These are phyloP conservation scores for Harpalus rufipes DNA, from an alignment of 2,888 invertebrate genomes.

Conservation along the genomic window DNA sequence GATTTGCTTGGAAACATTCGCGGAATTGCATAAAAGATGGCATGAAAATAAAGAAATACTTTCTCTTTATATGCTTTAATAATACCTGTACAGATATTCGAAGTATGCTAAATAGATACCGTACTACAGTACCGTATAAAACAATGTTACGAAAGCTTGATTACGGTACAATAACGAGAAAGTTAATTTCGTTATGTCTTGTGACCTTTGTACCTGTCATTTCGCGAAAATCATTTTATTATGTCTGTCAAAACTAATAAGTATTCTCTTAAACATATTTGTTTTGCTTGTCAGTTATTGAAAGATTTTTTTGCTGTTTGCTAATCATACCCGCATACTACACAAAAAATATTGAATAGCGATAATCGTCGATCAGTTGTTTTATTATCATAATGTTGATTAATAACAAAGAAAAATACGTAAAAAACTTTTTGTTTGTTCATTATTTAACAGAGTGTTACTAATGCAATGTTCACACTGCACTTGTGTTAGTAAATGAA, in stretches of 20 bases:
- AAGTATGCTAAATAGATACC: conserved; percentile 20
- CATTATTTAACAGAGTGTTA: no score
- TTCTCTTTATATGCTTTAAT: conserved; percentile 23
- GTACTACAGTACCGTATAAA: conserved; percentile 21
- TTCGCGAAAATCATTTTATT: conserved; percentile 6
- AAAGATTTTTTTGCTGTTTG: not conserved
- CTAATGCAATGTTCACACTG: no score
- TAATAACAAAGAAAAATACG: no score
- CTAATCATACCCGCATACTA: not conserved
- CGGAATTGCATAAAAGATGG: not conserved
- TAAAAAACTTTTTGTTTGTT: no score
- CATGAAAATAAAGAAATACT: not conserved
- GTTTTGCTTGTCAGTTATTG: not conserved
- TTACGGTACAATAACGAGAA: not conserved
- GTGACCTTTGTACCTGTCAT: conserved; percentile 24
- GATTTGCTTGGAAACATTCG: no score
- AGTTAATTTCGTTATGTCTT: conserved; percentile 14
- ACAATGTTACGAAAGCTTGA: conserved; percentile 42
- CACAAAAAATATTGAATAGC: not conserved
- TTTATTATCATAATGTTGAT: not conserved
- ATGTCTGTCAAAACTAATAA: not conserved
- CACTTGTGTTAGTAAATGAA: no score
- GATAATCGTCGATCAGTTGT: not conserved
- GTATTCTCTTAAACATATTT: not conserved
- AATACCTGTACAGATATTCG: conserved; percentile 9